These are phyloP conservation scores for Bolinopsis microptera DNA, from an alignment of 37 sponge, comb jelly and placozoan species.

Conservation along the genomic window DNA sequence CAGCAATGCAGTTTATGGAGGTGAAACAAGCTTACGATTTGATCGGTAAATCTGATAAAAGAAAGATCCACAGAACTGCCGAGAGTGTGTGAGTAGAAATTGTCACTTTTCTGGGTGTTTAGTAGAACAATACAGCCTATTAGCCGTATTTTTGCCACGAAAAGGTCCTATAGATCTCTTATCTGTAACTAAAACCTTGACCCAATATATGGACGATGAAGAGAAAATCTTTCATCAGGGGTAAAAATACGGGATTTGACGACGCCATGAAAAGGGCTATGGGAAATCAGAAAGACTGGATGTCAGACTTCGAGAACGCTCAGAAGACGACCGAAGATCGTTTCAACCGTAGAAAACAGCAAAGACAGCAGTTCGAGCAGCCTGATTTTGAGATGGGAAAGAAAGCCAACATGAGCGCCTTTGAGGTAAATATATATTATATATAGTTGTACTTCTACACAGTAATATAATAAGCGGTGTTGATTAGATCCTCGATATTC, in stretches of 20 bases:
- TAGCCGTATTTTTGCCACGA: too few species aligned
- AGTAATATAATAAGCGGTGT: too few species aligned
- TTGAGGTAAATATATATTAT: background rate
- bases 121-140: too few species aligned
- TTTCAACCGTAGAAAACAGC: background rate
- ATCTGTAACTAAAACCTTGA: too few species aligned
- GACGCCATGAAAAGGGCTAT: background rate
- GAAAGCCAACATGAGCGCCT: background rate
- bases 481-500: too few species aligned
- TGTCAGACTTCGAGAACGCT: background rate
- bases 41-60: background rate
- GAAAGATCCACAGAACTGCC: background rate
- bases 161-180: too few species aligned
- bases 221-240: too few species aligned
- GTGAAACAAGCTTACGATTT: background rate
- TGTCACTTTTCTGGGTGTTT: too few species aligned
- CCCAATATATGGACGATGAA: too few species aligned
- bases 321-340: background rate
- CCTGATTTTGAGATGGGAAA: background rate
- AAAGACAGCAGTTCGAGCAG: background rate
- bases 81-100: conserved; percentile 14
- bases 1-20: conserved; percentile 23
- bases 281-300: background rate
- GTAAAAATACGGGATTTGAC: background rate
- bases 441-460: too few species aligned